Conservation (phyloP, 23 tunicate genomes). For the Styela clava region DNA sequence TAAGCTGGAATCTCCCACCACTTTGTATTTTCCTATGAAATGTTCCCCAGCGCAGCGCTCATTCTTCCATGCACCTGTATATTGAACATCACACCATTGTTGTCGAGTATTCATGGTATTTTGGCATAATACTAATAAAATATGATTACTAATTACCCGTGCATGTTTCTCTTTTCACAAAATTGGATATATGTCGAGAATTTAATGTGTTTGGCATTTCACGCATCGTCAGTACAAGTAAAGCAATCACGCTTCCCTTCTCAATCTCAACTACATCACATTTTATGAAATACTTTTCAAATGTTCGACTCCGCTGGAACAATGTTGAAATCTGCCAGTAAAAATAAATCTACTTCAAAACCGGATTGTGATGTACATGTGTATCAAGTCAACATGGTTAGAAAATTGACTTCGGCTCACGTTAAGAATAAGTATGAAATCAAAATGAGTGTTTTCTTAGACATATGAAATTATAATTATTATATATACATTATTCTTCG, state of each 20-base stretch:
- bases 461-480: too few species aligned
- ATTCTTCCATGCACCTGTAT: slow-evolving; percentile 3
- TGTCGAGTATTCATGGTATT: too few species aligned
- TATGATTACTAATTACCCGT: not conserved
- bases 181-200: not conserved
- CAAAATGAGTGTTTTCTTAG: too few species aligned
- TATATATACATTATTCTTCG: too few species aligned
- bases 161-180: not conserved
- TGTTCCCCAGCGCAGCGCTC: not conserved
- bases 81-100: too few species aligned
- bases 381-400: too few species aligned
- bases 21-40: not conserved
- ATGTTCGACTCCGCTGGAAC: not conserved
- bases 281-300: too few species aligned
- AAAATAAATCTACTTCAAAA: too few species aligned
- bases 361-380: too few species aligned
- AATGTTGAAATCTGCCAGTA: not conserved
- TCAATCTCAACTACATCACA: not conserved
- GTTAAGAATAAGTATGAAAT: too few species aligned
- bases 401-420: too few species aligned
- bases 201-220: not conserved
- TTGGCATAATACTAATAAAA: too few species aligned
- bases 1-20: not conserved
- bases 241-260: not conserved
- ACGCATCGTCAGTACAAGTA: not conserved